Conservation (phyloP, 2,888 invertebrate species). For the Apantesis nais region DNA sequence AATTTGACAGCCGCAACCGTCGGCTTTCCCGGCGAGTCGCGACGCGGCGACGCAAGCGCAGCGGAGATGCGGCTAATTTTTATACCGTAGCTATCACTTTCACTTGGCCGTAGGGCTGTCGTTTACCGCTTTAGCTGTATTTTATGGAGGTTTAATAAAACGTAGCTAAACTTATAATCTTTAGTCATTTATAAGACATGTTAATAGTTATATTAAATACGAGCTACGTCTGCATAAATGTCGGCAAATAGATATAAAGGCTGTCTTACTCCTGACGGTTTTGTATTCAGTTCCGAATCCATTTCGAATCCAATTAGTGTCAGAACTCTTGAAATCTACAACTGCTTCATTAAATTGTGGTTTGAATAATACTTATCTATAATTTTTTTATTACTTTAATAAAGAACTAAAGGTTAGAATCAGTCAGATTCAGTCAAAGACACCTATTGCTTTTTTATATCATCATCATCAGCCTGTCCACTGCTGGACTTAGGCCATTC, state of each 20-base stretch:
- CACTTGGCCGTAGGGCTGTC: slow-evolving; percentile 53
- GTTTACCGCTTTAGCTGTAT: background rate
- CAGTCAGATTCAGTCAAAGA: no score
- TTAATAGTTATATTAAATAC: background rate
- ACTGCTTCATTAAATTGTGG: background rate
- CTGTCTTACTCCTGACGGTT: background rate
- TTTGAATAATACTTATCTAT: background rate
- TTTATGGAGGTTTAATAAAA: slow-evolving; percentile 4
- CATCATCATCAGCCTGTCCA: no score
- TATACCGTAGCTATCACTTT: slow-evolving; percentile 58
- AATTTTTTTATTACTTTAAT: background rate
- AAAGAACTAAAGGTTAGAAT: no score
- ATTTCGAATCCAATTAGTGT: background rate
- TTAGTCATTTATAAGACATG: background rate
- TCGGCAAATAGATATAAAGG: background rate
- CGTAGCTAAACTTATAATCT: background rate
- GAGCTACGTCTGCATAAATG: background rate
- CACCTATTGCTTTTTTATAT: no score
- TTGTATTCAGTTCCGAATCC: background rate
- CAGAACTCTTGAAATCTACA: background rate
- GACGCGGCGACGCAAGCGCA: slow-evolving; percentile 38
- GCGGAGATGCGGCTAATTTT: slow-evolving; percentile 57
- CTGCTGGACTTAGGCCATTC: no score
- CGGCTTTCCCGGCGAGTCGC: slow-evolving; percentile 52
- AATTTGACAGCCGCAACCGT: slow-evolving; percentile 61